A percentile compares a stretch with the other conserved stretches of the same genome.
These are phyloP conservation scores for Dromococcyx pavoninus DNA, from an alignment of 2,797 vertebrate species.

Conservation along the genomic window DNA sequence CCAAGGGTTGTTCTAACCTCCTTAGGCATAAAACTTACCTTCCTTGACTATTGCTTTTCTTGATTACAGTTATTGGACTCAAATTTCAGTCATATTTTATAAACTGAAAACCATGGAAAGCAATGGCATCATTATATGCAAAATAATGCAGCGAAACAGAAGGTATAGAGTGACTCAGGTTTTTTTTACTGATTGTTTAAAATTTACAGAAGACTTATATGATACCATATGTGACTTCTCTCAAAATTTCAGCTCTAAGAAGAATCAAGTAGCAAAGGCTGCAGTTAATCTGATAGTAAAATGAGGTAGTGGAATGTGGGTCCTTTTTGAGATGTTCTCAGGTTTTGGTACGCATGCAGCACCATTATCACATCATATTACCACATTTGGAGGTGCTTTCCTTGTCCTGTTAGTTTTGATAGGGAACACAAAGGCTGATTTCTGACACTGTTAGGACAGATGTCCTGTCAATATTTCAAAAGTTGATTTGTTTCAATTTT, in stretches of 20 bases:
- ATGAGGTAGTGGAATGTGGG: background rate
- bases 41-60: background rate
- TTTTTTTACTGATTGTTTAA: background rate
- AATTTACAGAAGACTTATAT: background rate
- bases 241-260: background rate
- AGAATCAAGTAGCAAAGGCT: background rate
- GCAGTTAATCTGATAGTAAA: background rate
- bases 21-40: background rate
- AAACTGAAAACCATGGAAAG: background rate
- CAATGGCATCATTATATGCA: background rate
- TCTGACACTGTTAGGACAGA: background rate
- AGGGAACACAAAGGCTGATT: background rate
- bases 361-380: background rate
- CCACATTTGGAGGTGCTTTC: background rate
- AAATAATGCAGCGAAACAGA: background rate
- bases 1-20: background rate
- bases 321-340: background rate
- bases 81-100: background rate
- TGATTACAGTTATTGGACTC: background rate
- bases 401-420: background rate
- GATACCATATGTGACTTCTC: background rate
- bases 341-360: background rate
- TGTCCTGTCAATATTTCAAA: background rate
- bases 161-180: fast-evolving
- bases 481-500: background rate